Evolutionary conservation across 37 sponge, comb jelly and placozoan genomes (phyloP), one percentile per base, ranked within the genome.

Genomic region (Eunapius fragilis): DNA sequence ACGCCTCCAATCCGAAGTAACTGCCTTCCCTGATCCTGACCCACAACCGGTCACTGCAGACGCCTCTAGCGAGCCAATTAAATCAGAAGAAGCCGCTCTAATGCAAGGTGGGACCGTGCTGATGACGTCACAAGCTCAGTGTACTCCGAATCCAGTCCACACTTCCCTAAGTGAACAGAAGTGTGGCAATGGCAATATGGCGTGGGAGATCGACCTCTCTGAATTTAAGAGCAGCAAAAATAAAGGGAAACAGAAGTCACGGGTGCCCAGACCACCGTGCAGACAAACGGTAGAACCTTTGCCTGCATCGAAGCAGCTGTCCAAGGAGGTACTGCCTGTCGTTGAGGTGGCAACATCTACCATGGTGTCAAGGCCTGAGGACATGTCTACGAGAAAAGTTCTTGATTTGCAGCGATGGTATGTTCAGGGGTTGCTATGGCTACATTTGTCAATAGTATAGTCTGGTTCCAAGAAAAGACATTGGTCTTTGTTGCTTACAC

Each of bases 361-460:
- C 34, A 26, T 86, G 69, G 89, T 87, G 0, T 22, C 10, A 25
- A 37, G 33, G 32, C 71, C 86, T 23, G 88, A 85, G 67, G 86
- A 90, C 10, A 81, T 95, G 75, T 71, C 41, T 2, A 69, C 82
- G 49, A 80, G 93, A 67, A 95, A 95, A 38, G 78, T 84, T 14
- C 77, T 95, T 33, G 95, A 95, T 74, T 25, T 89, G 82, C 78
- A 70, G 58, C 76, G 95, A 92, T 95, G 95, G 95, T 95, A 82
- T 77, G 14, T 58, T 2, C 58, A 17, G 14, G 58, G 58, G 22
- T 17, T 58, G 4, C 7, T 45, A 9, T 9, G 47, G 4, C 7
- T 45, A n/a, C n/a, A n/a, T n/a, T n/a, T n/a, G n/a, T n/a, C n/a
- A n/a, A n/a, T n/a, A n/a, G n/a, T n/a, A n/a, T n/a, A n/a, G n/a